These are phyloP conservation scores for Conops quadrifasciatus DNA, from an alignment of 2,888 invertebrate species.

Conservation along the genomic window DNA sequence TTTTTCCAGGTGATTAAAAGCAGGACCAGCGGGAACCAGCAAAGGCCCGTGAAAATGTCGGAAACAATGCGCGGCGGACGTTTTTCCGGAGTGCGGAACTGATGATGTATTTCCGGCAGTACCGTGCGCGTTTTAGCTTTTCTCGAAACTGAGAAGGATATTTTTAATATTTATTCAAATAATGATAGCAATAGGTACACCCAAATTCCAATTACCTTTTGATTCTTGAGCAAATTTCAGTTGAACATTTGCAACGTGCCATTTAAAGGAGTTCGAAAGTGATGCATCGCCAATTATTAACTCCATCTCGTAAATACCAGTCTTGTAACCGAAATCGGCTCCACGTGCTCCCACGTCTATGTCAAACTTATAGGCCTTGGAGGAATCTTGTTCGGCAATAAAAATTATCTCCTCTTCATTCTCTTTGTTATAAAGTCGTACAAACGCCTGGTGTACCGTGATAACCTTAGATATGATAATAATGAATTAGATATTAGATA, in stretches of 20 bases:
- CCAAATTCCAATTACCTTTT: conserved; percentile 50
- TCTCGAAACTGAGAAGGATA: conserved; percentile 8
- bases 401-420: conserved; percentile 88
- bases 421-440: conserved; percentile 75
- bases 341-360: conserved; percentile 85
- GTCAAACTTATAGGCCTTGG: conserved; percentile 86
- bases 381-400: conserved; percentile 87
- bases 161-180: conserved; percentile 4
- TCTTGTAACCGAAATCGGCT: conserved; percentile 78
- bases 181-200: not conserved
- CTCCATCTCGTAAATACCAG: conserved; percentile 83
- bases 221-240: conserved; percentile 74
- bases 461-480: conserved; percentile 65
- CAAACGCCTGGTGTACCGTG: conserved; percentile 86
- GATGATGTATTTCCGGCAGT: conserved; percentile 75
- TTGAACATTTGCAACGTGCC: conserved; percentile 81
- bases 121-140: conserved; percentile 63
- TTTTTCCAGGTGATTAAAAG: conserved; percentile 86
- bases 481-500: not conserved
- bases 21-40: conserved; percentile 82
- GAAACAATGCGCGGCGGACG: conserved; percentile 89
- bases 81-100: conserved; percentile 91
- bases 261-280: conserved; percentile 87
- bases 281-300: conserved; percentile 92
- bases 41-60: conserved; percentile 86